phyloP scores from a whole-genome alignment of 35 echinoderm and acorn worm genomes.

The Diadema setosum region DNA sequence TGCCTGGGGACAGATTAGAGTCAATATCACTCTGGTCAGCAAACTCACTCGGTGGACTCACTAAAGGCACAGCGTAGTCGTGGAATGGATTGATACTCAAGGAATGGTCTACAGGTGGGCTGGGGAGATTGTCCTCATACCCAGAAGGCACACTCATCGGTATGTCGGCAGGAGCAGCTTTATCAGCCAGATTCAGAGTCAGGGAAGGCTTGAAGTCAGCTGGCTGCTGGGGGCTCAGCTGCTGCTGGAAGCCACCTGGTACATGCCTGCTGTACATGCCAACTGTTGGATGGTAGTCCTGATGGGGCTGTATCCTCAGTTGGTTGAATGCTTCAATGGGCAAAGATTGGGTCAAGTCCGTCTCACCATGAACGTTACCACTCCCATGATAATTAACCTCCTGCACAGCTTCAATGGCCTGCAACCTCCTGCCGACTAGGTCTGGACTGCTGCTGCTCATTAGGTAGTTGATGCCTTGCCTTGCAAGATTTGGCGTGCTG shows the following conservation, averaged over 20 bases:
- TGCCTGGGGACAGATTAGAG: conserved; percentile 85
- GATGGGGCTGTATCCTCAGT: conserved; percentile 31
- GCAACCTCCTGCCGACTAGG: conserved; percentile 70
- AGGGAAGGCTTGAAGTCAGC: background rate
- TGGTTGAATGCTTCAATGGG: conserved; percentile 89
- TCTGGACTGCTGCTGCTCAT: conserved; percentile 97
- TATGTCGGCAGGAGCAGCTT: conserved; percentile 37
- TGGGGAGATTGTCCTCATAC: conserved; percentile 53
- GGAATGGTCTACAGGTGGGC: background rate
- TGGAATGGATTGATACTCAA: conserved; percentile 10
- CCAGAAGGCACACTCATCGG: conserved; percentile 60
- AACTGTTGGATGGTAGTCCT: background rate
- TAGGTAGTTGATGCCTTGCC: conserved; percentile 71
- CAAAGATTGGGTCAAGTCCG: conserved; percentile 74
- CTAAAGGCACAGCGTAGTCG: conserved; percentile 65
- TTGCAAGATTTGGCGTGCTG: conserved; percentile 89
- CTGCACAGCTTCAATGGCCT: conserved; percentile 58
- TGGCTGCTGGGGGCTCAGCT: background rate
- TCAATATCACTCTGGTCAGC: conserved; percentile 92
- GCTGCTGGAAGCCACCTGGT: background rate
- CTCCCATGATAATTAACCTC: conserved; percentile 29
- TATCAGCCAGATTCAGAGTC: conserved; percentile 5
- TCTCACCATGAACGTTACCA: conserved; percentile 27
- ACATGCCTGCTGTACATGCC: conserved; percentile 2
- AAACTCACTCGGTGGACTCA: conserved; percentile 95